Evolutionary conservation across 1,140 invertebrate species (phyloP).

Genomic region (Eufriesea mexicana): DNA sequence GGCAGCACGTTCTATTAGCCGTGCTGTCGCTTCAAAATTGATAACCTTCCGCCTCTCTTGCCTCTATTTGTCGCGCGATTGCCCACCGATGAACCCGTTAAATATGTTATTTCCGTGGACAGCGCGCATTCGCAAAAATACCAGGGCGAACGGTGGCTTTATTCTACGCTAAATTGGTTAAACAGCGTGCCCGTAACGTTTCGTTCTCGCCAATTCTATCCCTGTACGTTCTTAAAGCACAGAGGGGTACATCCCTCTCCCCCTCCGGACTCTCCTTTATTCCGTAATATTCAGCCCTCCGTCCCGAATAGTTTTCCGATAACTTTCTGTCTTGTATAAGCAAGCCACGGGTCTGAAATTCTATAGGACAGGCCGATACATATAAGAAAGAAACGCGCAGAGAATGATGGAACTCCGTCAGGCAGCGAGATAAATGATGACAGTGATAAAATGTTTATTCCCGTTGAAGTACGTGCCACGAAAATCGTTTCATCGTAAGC

Average conservation of each 20-base stretch:
- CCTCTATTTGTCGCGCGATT: not conserved
- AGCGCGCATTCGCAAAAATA: no score
- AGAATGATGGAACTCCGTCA: conserved; percentile 51
- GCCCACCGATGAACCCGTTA: not conserved
- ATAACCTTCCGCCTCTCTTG: conserved; percentile 3
- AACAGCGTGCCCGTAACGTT: not conserved
- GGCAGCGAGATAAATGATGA: conserved; percentile 45
- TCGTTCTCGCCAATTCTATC: not conserved
- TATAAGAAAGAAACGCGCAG: conserved; percentile 33
- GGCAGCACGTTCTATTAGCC: conserved; percentile 1
- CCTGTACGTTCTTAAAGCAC: not conserved
- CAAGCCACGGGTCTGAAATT: conserved; percentile 17
- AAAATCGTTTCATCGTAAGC: conserved; percentile 24
- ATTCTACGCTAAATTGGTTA: not conserved
- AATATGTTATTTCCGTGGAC: not conserved
- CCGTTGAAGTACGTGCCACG: conserved; percentile 26
- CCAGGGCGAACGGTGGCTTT: not conserved
- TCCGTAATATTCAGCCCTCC: conserved; percentile 24
- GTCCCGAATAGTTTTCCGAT: conserved; percentile 48
- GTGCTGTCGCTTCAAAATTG: not conserved
- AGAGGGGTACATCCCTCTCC: no score
- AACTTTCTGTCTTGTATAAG: conserved; percentile 42
- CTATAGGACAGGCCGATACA: conserved; percentile 17
- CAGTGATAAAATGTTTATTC: conserved; percentile 54
- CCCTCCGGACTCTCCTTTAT: not conserved